Evolutionary conservation across 2,113 vertebrate species (phyloP), one percentile per base, ranked within the genome.

Genomic region (Phylloscopus trochilus): DNA sequence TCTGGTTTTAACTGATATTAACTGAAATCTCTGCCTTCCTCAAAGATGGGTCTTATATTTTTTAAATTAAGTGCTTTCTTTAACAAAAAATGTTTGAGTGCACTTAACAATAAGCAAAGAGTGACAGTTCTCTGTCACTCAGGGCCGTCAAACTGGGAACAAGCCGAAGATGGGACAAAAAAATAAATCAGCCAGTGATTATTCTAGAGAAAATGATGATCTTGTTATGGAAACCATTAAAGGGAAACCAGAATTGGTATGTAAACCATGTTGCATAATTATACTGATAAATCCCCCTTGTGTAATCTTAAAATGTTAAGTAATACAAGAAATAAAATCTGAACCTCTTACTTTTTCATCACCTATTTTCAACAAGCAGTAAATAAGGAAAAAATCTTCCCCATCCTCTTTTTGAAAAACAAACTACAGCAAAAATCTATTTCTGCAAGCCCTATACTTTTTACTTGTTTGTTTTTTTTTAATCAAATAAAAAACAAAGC

Each of bases 201-300:
- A 74, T 93, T 89, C 56, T 96, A 95, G 93, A 96, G 96, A 95
- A 91, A 96, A 74, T 96, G 59, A 94, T 97, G 93, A 91, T 83
- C 83, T 96, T 96, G 91, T 95, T 97, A 75, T 94, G 94, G 95
- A 97, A 94, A 69, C 93, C 69, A 27, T 96, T 93, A 97, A 90
- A 96, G 97, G 90, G 95, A 97, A 95, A 93, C 76, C 94, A 86
- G 97, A 96, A 76, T 92, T 93, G 91, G 86, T 92, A 78, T 93
- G 88, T 96, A 93, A 94, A 91, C 37, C 46, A n/a, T 31, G 10
- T 14, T 91, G 43, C 39, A 37, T 84, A 87, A 56, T 75, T 87
- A 28, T 16, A 76, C 85, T 89, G 44, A 76, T 86, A 83, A 70
- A 31, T 22, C 13, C 21, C 74, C 76, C 35, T 31, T 53, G 4